A percentile compares a stretch with the other conserved stretches of the same genome.
phyloP scores from a whole-genome alignment of 2,888 invertebrate species.

The Zelleria hepariella region DNA sequence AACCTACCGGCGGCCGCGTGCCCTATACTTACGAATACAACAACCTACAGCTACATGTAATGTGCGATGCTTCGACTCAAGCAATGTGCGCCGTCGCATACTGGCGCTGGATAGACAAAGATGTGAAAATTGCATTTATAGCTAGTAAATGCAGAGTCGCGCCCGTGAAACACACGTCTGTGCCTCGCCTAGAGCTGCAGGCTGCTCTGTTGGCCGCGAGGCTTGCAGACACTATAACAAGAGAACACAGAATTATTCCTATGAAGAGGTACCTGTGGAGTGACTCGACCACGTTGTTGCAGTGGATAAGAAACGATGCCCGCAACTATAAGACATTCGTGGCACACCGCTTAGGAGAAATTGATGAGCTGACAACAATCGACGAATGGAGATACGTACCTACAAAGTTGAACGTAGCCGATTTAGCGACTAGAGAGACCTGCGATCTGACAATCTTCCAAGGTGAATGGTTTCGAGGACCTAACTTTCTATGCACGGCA shows the following conservation, averaged over 20 bases:
- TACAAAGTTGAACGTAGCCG: neutral
- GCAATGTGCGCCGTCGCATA: slow-evolving; percentile 2
- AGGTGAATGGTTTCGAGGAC: slow-evolving; percentile 5
- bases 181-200: slow-evolving; percentile 8
- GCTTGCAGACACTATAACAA: neutral
- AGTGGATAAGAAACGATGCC: slow-evolving; percentile 3
- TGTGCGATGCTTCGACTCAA: neutral
- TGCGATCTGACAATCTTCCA: neutral
- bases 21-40: neutral
- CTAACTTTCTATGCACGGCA: neutral
- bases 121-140: neutral
- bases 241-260: neutral
- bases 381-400: neutral
- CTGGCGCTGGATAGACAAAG: neutral
- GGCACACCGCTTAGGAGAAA: neutral
- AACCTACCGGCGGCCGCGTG: neutral
- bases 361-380: neutral
- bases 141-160: slow-evolving; percentile 4
- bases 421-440: neutral
- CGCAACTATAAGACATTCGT: neutral
- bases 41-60: neutral
- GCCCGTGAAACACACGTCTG: neutral
- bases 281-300: slow-evolving; percentile 4
- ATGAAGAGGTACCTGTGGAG: neutral
- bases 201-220: slow-evolving; percentile 5